Conservation (phyloP, 1,140 invertebrate genomes). For the Bombus vancouverensis region DNA sequence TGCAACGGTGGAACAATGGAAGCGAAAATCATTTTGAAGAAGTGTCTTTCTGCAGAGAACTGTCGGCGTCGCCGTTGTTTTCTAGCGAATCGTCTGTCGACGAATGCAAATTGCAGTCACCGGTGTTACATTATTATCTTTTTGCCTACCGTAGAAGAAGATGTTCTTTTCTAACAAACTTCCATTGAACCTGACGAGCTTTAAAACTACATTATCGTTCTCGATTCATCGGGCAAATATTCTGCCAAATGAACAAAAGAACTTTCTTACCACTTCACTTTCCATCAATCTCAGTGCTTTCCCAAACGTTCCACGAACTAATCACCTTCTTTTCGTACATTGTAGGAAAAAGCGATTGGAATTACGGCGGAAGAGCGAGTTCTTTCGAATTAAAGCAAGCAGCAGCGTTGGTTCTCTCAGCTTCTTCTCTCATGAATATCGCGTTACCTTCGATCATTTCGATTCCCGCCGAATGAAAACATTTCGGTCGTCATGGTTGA, state of each 20-base stretch:
- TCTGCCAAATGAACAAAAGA: neutral
- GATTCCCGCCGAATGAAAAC: constrained; percentile 53
- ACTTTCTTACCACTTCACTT: neutral
- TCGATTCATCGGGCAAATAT: neutral
- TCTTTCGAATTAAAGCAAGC: constrained; percentile 39
- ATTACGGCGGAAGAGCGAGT: neutral
- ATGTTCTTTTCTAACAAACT: neutral
- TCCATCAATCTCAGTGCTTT: neutral
- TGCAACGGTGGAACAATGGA: neutral
- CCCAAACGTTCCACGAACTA: too few relatives aligned
- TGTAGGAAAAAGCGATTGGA: constrained; percentile 5
- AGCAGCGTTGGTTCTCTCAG: neutral
- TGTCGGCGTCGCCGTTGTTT: neutral
- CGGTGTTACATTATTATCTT: neutral
- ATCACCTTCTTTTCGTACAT: neutral
- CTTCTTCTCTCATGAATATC: neutral
- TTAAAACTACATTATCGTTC: neutral
- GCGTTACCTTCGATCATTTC: constrained; percentile 47
- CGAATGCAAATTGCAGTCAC: neutral
- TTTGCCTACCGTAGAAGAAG: neutral
- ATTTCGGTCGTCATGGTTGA: constrained; percentile 46
- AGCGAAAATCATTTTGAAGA: neutral
- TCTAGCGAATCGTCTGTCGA: neutral
- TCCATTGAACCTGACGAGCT: too few relatives aligned
- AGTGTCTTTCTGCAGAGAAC: neutral